Evolutionary conservation across 92 coral and sea anemone species (phyloP).

Genomic region (Metridium senile): DNA sequence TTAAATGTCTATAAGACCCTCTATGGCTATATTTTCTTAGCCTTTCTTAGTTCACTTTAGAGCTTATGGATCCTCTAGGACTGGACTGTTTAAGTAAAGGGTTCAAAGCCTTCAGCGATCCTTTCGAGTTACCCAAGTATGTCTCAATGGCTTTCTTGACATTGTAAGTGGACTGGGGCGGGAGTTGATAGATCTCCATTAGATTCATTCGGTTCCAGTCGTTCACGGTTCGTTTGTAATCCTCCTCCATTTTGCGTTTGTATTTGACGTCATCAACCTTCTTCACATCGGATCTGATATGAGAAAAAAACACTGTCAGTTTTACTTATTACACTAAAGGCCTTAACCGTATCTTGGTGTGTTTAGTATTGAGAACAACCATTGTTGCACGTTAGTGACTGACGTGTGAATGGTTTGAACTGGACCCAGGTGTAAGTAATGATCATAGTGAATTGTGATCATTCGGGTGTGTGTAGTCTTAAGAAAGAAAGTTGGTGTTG

Average conservation of each 20-base stretch:
- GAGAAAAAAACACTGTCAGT: neutral
- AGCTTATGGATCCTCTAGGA: slow-evolving; percentile 26
- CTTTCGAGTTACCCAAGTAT: slow-evolving; percentile 75
- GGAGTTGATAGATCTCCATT: slow-evolving; percentile 62
- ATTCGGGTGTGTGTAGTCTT: too few species aligned
- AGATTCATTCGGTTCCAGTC: slow-evolving; percentile 93
- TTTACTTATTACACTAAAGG: neutral
- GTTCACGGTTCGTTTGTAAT: slow-evolving; percentile 66
- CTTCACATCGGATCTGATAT: slow-evolving; percentile 51
- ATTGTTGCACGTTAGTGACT: too few species aligned
- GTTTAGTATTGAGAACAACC: too few species aligned
- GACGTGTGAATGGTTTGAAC: too few species aligned
- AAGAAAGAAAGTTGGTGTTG: too few species aligned
- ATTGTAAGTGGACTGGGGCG: slow-evolving; percentile 70
- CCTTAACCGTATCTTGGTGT: too few species aligned
- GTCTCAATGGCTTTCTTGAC: slow-evolving; percentile 81
- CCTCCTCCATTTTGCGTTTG: slow-evolving; percentile 57
- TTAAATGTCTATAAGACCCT: too few species aligned
- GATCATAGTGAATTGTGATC: too few species aligned
- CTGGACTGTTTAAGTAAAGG: slow-evolving; percentile 38
- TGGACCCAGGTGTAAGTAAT: too few species aligned
- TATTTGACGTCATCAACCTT: slow-evolving; percentile 53
- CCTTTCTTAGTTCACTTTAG: neutral
- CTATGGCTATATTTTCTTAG: too few species aligned
- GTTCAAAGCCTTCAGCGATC: slow-evolving; percentile 67